Conservation (phyloP, 2,888 invertebrate genomes). For the Oxystoma pomonae region DNA sequence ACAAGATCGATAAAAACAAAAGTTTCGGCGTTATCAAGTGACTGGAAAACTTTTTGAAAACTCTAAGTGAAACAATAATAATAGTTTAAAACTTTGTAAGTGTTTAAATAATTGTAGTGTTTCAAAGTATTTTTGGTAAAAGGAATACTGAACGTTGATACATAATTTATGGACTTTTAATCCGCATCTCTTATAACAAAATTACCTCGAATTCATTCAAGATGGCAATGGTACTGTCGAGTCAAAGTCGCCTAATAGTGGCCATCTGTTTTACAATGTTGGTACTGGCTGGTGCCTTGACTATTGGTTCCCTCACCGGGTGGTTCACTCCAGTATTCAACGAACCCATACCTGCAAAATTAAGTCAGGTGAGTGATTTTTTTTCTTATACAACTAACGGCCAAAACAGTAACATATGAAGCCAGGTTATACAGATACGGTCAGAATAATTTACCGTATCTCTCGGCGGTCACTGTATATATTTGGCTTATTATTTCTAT, state of each 20-base stretch:
- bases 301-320: conserved; percentile 58
- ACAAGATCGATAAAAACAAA: not conserved
- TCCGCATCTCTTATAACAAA: too few species aligned
- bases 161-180: too few species aligned
- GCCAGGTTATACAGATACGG: too few species aligned
- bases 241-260: conserved; percentile 58
- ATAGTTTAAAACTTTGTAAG: not conserved
- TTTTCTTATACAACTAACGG: too few species aligned
- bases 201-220: conserved; percentile 4
- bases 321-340: conserved; percentile 57
- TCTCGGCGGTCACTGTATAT: too few species aligned
- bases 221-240: conserved; percentile 65
- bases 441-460: too few species aligned
- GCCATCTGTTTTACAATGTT: conserved; percentile 55
- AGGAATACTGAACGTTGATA: too few species aligned
- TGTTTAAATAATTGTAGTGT: too few species aligned
- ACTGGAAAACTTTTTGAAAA: not conserved
- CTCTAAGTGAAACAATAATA: not conserved
- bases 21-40: not conserved
- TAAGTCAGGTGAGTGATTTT: conserved; percentile 53
- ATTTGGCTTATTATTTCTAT: too few species aligned
- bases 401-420: too few species aligned
- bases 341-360: conserved; percentile 54
- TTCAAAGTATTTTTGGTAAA: too few species aligned
- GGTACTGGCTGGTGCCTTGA: conserved; percentile 54